phyloP scores from a whole-genome alignment of 2,888 invertebrate species.

The Drosophila formosana region DNA sequence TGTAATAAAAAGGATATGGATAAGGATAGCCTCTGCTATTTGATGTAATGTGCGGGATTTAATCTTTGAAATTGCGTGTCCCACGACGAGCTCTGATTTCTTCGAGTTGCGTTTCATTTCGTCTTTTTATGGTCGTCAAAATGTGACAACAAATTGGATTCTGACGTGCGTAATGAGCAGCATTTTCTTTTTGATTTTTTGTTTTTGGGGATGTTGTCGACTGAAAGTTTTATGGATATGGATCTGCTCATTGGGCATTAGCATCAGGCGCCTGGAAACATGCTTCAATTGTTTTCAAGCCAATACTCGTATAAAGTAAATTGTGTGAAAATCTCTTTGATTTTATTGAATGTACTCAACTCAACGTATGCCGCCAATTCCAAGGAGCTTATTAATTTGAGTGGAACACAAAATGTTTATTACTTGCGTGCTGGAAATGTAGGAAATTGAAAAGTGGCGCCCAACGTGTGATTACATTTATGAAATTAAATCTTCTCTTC shows the following conservation, averaged over 20 bases:
- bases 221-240: slow-evolving; percentile 32
- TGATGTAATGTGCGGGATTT: slow-evolving; percentile 68
- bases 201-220: slow-evolving; percentile 4
- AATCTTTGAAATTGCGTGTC: slow-evolving; percentile 70
- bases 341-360: slow-evolving; percentile 27
- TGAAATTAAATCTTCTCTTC: background rate
- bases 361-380: slow-evolving; percentile 15
- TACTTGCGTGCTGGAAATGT: background rate
- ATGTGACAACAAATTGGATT: slow-evolving; percentile 75
- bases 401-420: background rate
- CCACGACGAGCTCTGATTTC: slow-evolving; percentile 57
- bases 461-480: slow-evolving; percentile 6
- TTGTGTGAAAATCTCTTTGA: slow-evolving; percentile 50
- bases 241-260: slow-evolving; percentile 18
- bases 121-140: slow-evolving; percentile 51
- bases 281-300: slow-evolving; percentile 25
- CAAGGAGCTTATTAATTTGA: background rate
- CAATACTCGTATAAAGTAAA: slow-evolving; percentile 24
- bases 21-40: slow-evolving; percentile 36
- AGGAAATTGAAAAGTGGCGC: background rate
- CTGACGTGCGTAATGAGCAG: slow-evolving; percentile 69
- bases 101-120: slow-evolving; percentile 10
- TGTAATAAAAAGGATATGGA: slow-evolving; percentile 51
- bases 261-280: slow-evolving; percentile 18
- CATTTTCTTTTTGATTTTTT: slow-evolving; percentile 47